phyloP scores from a whole-genome alignment of 2,113 vertebrate genomes.

The Puffinus mauretanicus region DNA sequence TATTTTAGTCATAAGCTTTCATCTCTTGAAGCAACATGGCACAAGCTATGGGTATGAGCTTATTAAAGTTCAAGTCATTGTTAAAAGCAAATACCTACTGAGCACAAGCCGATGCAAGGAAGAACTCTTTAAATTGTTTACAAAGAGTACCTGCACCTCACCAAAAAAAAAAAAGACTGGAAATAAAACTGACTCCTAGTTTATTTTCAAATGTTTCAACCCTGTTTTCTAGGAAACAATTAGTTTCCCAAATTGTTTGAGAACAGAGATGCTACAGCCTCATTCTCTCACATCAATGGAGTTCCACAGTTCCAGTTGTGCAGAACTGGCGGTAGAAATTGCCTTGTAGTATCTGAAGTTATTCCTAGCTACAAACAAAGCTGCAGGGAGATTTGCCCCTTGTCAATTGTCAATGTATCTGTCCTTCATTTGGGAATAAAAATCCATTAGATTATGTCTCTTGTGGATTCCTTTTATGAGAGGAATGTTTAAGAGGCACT shows the following conservation, averaged over 20 bases:
- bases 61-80: slow-evolving; percentile 71
- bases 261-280: neutral
- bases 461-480: neutral
- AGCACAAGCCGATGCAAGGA: slow-evolving; percentile 60
- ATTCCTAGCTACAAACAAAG: neutral
- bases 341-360: neutral
- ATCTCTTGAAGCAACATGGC: slow-evolving; percentile 62
- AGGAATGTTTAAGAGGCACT: neutral
- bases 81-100: slow-evolving; percentile 70
- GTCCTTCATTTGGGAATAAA: neutral
- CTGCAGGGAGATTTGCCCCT: neutral
- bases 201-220: slow-evolving; percentile 51
- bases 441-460: neutral
- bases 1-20: slow-evolving; percentile 63
- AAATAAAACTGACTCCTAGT: slow-evolving; percentile 5
- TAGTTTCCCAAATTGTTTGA: neutral
- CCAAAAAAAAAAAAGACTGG: neutral
- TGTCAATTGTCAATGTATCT: neutral
- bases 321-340: neutral
- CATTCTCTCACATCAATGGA: neutral
- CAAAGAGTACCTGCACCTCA: slow-evolving; percentile 31
- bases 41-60: slow-evolving; percentile 56
- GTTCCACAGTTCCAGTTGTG: neutral
- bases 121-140: slow-evolving; percentile 70
- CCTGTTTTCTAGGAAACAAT: slow-evolving; percentile 28